Base-by-base conservation (phyloP, 2,888 invertebrate species). In the Xestia sexstrigata region DNA sequence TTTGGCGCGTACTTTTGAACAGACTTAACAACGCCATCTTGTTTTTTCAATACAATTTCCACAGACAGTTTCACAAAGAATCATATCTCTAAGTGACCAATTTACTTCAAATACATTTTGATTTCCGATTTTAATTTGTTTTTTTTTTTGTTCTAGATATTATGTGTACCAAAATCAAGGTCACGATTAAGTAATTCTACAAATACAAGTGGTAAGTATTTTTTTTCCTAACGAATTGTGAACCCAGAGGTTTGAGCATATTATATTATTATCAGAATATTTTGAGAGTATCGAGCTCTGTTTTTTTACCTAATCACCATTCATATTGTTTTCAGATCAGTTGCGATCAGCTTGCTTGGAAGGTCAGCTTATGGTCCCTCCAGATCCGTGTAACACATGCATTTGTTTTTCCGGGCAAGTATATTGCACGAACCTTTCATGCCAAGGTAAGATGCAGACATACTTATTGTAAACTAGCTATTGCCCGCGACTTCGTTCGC, bases 341-440 rank as follows among this genome's bases (percentile, higher is more conserved):
- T 55, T 63, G 11, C 30, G 23, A 17, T 17, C 35, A 49, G 2
- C 42, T 30, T 82, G 81, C 42, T 6, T 13, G 26, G n/a, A 35
- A 23, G 79, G 63, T 26, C 55, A 42, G 35, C 20, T 23, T 13
- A 15, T 82, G 39, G 26, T 20, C 0, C 11, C 55, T 0, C 67
- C 73, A 23, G 70, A 82, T 79, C 20, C 65, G 1, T 82, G 84
- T 63, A 82, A 83, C 26, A 23, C 26, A 5, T 82, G 82, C 52
- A 68, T 83, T 30, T 82, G 84, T 63, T 82, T 52, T 52, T 17
- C 52, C 9, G 78, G 52, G 3, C 13, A 11, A 52, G 39, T 66
- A 47, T 42, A 66, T 26, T 81, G 81, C 17, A 70, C 81, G 1
- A 70, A 72, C 42, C 20, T 62, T 30, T 13, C 52, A 8, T 82